Evolutionary conservation across 2,113 vertebrate genomes (phyloP).

Genomic region (Astatoreochromis straeleni): DNA sequence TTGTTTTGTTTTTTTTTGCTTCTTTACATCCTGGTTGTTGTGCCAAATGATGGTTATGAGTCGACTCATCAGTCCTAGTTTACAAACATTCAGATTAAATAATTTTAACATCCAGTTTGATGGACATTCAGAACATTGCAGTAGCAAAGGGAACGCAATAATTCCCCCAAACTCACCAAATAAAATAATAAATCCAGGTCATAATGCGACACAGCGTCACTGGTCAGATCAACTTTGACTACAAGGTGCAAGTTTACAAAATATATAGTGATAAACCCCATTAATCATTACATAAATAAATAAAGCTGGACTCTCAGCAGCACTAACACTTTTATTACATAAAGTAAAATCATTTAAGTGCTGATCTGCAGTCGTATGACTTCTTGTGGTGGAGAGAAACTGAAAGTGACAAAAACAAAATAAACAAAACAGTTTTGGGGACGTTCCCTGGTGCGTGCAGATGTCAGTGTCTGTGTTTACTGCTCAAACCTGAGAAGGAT

Average conservation of each 20-base stretch:
- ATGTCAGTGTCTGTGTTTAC: fast-evolving
- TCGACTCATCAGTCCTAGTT: neutral
- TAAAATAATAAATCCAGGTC: neutral
- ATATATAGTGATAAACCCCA: neutral
- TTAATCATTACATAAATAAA: neutral
- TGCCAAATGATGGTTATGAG: neutral
- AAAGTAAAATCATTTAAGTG: neutral
- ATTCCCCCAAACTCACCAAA: neutral
- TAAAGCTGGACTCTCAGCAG: neutral
- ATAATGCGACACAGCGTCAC: neutral
- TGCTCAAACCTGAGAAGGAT: neutral
- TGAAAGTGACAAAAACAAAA: neutral
- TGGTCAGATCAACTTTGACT: neutral
- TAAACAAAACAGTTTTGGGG: fast-evolving
- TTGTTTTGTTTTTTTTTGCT: fast-evolving
- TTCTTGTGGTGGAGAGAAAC: fast-evolving
- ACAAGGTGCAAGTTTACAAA: neutral
- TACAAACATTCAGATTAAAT: neutral
- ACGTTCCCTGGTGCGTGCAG: fast-evolving
- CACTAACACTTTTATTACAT: neutral
- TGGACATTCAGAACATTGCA: neutral
- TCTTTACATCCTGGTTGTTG: neutral
- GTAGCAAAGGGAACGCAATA: fast-evolving
- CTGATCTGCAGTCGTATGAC: neutral
- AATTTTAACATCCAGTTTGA: fast-evolving